Evolutionary conservation across 2,113 vertebrate genomes (phyloP).

Genomic region (Mobula birostris): DNA sequence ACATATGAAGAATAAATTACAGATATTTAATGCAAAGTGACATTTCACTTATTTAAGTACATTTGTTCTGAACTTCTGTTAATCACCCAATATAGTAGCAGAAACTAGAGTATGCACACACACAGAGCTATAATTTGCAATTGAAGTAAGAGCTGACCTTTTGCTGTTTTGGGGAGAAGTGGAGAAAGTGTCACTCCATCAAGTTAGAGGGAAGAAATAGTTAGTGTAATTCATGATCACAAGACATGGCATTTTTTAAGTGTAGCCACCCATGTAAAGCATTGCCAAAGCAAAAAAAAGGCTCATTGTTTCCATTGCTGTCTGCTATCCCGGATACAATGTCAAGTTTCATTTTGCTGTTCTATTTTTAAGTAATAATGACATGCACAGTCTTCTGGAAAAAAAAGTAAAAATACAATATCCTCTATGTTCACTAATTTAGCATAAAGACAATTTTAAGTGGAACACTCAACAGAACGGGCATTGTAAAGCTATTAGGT

Average conservation of each 20-base stretch:
- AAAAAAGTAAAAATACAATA: background rate
- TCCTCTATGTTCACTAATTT: background rate
- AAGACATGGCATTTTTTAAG: background rate
- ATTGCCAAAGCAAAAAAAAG: background rate
- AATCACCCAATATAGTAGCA: too few species aligned
- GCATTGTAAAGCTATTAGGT: background rate
- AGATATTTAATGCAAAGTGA: background rate
- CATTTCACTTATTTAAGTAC: background rate
- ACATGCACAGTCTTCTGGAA: too few species aligned
- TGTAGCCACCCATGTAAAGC: background rate
- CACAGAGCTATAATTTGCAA: too few species aligned
- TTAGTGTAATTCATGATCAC: background rate
- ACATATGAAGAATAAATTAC: background rate
- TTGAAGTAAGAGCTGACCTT: background rate
- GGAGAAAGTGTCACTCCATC: background rate
- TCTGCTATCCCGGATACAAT: background rate
- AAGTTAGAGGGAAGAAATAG: background rate
- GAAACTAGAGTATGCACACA: too few species aligned
- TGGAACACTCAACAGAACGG: background rate
- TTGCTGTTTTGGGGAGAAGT: background rate
- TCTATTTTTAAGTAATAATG: constrained; percentile 9
- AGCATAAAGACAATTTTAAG: background rate
- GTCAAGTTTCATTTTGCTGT: background rate
- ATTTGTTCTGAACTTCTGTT: background rate
- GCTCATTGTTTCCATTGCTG: constrained; percentile 11